phyloP scores from a whole-genome alignment of 2,113 vertebrate genomes.

The Artemisiospiza belli region DNA sequence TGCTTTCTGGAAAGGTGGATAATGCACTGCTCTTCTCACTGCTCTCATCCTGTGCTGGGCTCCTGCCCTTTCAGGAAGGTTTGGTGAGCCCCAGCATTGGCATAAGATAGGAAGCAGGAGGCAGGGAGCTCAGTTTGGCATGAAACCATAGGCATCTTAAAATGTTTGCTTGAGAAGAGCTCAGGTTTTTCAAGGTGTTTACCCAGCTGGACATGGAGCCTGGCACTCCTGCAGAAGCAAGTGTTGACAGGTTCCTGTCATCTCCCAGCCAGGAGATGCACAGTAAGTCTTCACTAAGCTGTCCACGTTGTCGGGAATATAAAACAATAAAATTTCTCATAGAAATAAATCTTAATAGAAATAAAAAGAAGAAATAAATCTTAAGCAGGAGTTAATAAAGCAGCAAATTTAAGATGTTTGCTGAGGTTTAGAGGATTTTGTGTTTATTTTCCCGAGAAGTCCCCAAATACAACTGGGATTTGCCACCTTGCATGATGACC shows the following conservation, averaged over 20 bases:
- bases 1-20: not conserved
- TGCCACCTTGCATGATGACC: not conserved
- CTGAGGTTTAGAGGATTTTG: not conserved
- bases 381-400: not conserved
- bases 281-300: not conserved
- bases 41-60: not conserved
- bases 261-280: not conserved
- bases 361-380: not conserved
- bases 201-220: not conserved
- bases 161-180: not conserved
- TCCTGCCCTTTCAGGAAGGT: not conserved
- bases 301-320: not conserved
- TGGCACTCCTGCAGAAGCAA: not conserved
- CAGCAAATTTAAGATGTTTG: not conserved
- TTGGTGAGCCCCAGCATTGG: not conserved
- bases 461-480: not conserved
- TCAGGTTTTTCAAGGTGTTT: not conserved
- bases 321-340: not conserved
- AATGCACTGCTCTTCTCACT: not conserved
- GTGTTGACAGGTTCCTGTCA: not conserved
- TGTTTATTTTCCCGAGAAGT: not conserved
- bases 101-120: not conserved
- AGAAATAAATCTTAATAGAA: not conserved
- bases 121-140: not conserved
- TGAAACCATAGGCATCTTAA: not conserved